Evolutionary conservation across 2,113 vertebrate genomes (phyloP).

Genomic region (Podocnemis expansa): DNA sequence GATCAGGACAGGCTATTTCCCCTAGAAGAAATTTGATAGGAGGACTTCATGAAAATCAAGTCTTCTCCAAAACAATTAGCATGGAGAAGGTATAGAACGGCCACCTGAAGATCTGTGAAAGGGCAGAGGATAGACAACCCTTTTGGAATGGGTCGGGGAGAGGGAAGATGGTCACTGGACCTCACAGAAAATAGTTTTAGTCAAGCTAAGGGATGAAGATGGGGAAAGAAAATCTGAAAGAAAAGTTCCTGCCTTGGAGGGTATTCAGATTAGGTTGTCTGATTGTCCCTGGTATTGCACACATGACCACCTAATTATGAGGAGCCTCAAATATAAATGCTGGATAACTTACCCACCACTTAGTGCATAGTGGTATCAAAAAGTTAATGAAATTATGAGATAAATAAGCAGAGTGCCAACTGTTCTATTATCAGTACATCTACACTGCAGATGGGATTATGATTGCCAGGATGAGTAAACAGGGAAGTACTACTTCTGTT

Average conservation of each 20-base stretch:
- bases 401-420: not conserved
- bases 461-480: not conserved
- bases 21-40: not conserved
- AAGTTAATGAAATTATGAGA: not conserved
- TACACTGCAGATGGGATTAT: not conserved
- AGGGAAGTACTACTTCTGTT: not conserved
- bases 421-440: not conserved
- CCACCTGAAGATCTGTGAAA: not conserved
- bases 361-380: not conserved
- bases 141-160: not conserved
- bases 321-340: not conserved
- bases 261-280: not conserved
- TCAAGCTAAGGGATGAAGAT: not conserved
- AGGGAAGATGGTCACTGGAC: not conserved
- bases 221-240: not conserved
- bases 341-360: not conserved
- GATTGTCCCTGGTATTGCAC: not conserved
- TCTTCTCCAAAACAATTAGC: not conserved
- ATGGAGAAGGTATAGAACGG: not conserved
- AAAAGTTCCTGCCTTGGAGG: not conserved
- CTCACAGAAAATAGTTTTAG: not conserved
- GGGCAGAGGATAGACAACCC: not conserved
- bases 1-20: not conserved
- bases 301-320: not conserved
- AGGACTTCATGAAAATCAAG: not conserved